Conservation (phyloP, 30 jellyfish, hydroid and myxozoan genomes). For the Hydra vulgaris region DNA sequence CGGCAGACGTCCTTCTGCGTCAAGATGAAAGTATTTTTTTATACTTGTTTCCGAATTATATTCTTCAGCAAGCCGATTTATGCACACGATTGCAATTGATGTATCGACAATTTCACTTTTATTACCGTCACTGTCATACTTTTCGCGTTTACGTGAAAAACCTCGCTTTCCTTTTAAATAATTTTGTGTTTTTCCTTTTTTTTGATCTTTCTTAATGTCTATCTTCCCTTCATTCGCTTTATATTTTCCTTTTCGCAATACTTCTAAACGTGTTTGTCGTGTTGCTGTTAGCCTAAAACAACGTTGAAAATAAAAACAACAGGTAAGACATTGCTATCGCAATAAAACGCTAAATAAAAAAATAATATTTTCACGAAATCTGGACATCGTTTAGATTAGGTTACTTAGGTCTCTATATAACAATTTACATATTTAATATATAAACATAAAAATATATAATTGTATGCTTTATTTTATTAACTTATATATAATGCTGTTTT, state of each 20-base stretch:
- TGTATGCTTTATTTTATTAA: too few species aligned
- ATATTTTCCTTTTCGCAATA: conserved; percentile 78
- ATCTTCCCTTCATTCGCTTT: conserved; percentile 27
- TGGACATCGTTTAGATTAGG: too few species aligned
- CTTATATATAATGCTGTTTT: too few species aligned
- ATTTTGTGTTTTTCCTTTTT: conserved; percentile 16
- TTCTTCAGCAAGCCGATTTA: conserved; percentile 59
- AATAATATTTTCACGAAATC: too few species aligned
- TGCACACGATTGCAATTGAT: conserved; percentile 72
- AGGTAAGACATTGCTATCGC: too few species aligned
- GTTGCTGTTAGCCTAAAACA: conserved; percentile 54
- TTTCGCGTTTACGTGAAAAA: conserved; percentile 21
- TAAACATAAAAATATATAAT: too few species aligned
- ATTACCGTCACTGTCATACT: conserved; percentile 16
- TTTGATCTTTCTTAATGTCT: conserved; percentile 38
- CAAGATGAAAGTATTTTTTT: conserved; percentile 41
- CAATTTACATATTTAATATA: too few species aligned
- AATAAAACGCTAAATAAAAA: neutral
- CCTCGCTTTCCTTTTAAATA: conserved; percentile 38
- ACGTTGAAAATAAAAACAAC: too few species aligned
- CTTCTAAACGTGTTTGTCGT: conserved; percentile 76
- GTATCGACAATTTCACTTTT: conserved; percentile 40
- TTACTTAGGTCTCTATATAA: too few species aligned
- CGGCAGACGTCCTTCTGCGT: conserved; percentile 60
- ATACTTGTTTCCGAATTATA: conserved; percentile 67